Base-by-base conservation (phyloP, 2,113 vertebrate species). In the Myanophis thanlyinensis region DNA sequence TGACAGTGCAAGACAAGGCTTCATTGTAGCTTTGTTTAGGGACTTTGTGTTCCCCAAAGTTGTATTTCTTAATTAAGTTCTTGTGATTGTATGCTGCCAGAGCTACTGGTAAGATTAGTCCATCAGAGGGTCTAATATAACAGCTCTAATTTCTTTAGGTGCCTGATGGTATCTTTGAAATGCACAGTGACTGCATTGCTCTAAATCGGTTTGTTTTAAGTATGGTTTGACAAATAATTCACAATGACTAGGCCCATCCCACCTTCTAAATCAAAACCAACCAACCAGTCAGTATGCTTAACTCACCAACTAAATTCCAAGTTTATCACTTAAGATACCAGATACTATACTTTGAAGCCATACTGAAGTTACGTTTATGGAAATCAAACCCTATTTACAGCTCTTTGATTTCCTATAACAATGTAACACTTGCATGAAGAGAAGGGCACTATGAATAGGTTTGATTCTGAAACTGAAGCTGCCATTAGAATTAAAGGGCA, bases 401-500 rank as follows among this genome's bases (percentile, higher is more conserved):
- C 2, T 85, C 27, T 44, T 54, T 12, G 56, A 51, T 48, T 51
- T 47, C 44, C 15, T 85, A 47, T 30, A 49, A 11, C 40, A 15
- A 27, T 56, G 46, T 25, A 54, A 51, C 4, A 51, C 13, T 85
- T 85, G 4, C 73, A 73, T 85, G 30, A 40, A 35, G 67, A n/a
- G n/a, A 89, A n/a, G n/a, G 86, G 23, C 46, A 86, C 47, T 30
- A 40, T 23, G 40, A 59, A 85, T n/a, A 59, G 22, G 88, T 93
- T 89, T 91, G 56, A 6, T 80, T 44, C 35, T 44, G 44, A 80
- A 44, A 48, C 91, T 92, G 94, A 84, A 51, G 80, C 53, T 93
- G 53, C 93, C 88, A 94, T 30, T 49, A 91, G 80, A 9, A 1
- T 91, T 90, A 54, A 87, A 92, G 44, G 95, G 93, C 93, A 93